Percentiles rank a stretch among this genome's conserved stretches.
Conservation (phyloP, 2,113 vertebrate genomes). For the Empidonax alnorum region DNA sequence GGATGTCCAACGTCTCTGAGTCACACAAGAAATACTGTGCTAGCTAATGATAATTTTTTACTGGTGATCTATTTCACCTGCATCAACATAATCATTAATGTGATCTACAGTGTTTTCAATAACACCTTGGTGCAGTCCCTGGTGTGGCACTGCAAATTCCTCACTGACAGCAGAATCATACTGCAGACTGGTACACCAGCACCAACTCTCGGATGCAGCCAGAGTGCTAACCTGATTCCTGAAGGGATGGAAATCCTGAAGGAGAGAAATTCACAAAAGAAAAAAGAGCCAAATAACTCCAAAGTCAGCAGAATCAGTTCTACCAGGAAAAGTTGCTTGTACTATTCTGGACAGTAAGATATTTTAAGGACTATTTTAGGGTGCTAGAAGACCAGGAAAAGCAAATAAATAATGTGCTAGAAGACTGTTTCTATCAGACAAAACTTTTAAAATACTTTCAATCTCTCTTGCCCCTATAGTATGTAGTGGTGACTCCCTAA, state of each 20-base stretch:
- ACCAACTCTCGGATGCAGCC: constrained; percentile 86
- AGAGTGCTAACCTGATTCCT: constrained; percentile 87
- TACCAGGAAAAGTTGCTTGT: constrained; percentile 85
- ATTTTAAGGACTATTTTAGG: constrained; percentile 88
- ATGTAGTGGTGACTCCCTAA: neutral
- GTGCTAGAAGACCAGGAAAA: constrained; percentile 91
- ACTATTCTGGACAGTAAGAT: constrained; percentile 89
- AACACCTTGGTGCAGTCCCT: constrained; percentile 87
- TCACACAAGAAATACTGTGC: constrained; percentile 89
- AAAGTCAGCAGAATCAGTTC: constrained; percentile 87
- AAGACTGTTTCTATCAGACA: neutral
- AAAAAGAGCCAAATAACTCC: constrained; percentile 82
- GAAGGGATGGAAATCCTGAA: constrained; percentile 89
- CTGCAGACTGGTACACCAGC: constrained; percentile 86
- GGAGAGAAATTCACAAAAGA: constrained; percentile 89
- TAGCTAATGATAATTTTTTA: constrained; percentile 85
- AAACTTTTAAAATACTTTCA: too few relatives aligned
- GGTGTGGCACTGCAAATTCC: constrained; percentile 89
- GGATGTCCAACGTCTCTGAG: constrained; percentile 86
- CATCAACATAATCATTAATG: constrained; percentile 88
- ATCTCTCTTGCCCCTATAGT: too few relatives aligned
- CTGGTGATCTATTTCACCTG: constrained; percentile 90
- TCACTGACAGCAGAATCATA: constrained; percentile 84
- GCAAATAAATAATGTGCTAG: constrained; percentile 78
- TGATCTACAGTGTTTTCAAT: constrained; percentile 89